phyloP scores from a whole-genome alignment of 2,888 invertebrate genomes.

The Portevinia maculata region DNA sequence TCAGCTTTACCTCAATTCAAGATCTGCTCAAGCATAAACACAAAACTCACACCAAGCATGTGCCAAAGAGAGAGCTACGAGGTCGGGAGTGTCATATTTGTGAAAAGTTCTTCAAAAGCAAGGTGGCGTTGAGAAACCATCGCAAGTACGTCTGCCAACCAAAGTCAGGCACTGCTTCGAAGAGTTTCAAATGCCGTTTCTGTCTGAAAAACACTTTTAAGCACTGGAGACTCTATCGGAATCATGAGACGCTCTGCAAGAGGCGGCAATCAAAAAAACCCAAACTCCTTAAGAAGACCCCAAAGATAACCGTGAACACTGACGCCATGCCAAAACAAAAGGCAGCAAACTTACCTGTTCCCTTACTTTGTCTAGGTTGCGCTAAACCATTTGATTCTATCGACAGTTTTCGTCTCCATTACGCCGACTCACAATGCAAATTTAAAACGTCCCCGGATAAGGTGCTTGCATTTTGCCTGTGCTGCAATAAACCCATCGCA shows the following conservation, averaged over 20 bases:
- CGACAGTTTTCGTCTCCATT: constrained; percentile 69
- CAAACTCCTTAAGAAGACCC: constrained; percentile 1
- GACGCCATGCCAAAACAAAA: neutral
- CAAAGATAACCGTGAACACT: neutral
- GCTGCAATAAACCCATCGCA: constrained; percentile 58
- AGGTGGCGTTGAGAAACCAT: constrained; percentile 80
- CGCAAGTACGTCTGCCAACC: constrained; percentile 80
- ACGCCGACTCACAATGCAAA: constrained; percentile 55
- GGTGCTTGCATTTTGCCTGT: constrained; percentile 56
- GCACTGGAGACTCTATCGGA: constrained; percentile 79
- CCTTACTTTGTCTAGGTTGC: constrained; percentile 75
- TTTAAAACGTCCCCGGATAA: constrained; percentile 54
- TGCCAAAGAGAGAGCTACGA: constrained; percentile 39
- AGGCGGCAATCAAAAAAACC: constrained; percentile 12
- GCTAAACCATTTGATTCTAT: constrained; percentile 67
- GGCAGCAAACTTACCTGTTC: neutral
- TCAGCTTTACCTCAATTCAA: constrained; percentile 56
- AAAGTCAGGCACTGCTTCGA: constrained; percentile 66
- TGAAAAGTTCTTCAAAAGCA: constrained; percentile 77
- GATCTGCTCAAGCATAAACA: constrained; percentile 77
- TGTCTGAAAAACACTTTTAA: constrained; percentile 78
- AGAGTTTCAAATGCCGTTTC: constrained; percentile 78
- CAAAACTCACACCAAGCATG: constrained; percentile 66
- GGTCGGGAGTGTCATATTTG: constrained; percentile 78
- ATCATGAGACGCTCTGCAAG: constrained; percentile 78